Percentiles rank a stretch among this genome's conserved stretches.
Conservation (phyloP, 1,140 invertebrate species). For the Brachionus paranguensis region DNA sequence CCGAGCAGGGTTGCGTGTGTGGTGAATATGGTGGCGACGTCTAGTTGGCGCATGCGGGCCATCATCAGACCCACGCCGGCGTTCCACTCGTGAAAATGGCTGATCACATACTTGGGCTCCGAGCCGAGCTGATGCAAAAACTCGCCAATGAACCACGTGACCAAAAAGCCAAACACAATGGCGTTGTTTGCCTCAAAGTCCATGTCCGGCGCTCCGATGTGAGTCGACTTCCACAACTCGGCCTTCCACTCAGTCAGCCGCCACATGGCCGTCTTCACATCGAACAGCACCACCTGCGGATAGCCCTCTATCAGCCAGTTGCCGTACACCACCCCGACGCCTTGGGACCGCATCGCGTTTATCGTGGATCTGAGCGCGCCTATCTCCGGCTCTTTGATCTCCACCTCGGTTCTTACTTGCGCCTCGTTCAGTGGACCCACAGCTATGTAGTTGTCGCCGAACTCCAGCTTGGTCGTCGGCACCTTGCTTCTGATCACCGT, state of each 20-base stretch:
- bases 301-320: constrained; percentile 98
- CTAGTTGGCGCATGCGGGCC: constrained; percentile 71
- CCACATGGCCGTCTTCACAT: constrained; percentile 91
- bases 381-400: constrained; percentile 74
- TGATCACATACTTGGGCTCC: constrained; percentile 60
- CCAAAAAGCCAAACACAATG: constrained; percentile 89
- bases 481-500: constrained; percentile 97
- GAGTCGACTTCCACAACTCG: constrained; percentile 60
- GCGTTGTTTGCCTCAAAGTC: constrained; percentile 96
- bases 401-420: constrained; percentile 87
- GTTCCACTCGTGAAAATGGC: constrained; percentile 98
- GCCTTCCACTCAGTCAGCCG: constrained; percentile 92
- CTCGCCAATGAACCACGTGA: constrained; percentile 83
- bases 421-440: constrained; percentile 89
- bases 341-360: constrained; percentile 71
- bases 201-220: constrained; percentile 70
- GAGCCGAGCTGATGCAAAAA: constrained; percentile 33
- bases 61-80: constrained; percentile 88
- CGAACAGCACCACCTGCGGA: constrained; percentile 93
- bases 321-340: constrained; percentile 84
- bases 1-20: constrained; percentile 96
- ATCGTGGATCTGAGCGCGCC: constrained; percentile 73
- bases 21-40: constrained; percentile 93
- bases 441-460: constrained; percentile 94
- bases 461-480: constrained; percentile 91